Evolutionary conservation across 2,888 invertebrate genomes (phyloP), one percentile per base, ranked within the genome.

Genomic region (Athalia circularis): DNA sequence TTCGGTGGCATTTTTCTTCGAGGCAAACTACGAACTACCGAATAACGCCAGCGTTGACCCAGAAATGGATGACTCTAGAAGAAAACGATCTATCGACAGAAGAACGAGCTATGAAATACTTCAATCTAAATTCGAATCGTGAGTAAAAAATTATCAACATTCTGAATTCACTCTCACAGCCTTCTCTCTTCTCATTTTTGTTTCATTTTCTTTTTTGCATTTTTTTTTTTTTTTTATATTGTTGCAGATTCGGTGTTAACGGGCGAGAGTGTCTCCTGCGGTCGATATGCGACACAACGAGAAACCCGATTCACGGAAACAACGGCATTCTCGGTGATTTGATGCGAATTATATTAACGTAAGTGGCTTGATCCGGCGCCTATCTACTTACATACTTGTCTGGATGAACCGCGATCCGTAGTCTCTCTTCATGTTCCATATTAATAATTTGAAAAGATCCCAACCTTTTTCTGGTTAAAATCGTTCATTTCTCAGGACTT

Each of bases 1-100:
- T 0, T 95, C 94, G 85, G 91, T 95, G 65, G 94, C 95, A 0
- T 94, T 94, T 87, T 95, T 95, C 91, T 94, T 95, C 85, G 95
- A 95, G 86, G 92, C 94, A 0, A 94, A 94, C 88, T 95, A 94
- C 89, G 91, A 91, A 70, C 87, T 93, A 43, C 92, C 94, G 7
- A 92, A 87, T n/a, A 93, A 93, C 83, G 91, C 88, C 3, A 85
- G 85, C 50, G 87, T 85, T 52, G 82, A 85, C 45, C 52, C 76
- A 1, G 80, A 80, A 59, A 80, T 62, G 43, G 78, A 78, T 9
- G 64, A 77, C 0, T 77, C 80, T 61, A 80, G 79, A 72, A 80
- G 72, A 76, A 76, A 82, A 79, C 80, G 79, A 70, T 76, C 76
- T 50, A 85, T 87, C 68, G 83, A 85, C 80, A 86, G 88, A 43